These are phyloP conservation scores for Variabilichromis moorii DNA, from an alignment of 2,113 vertebrate genomes.

Conservation along the genomic window DNA sequence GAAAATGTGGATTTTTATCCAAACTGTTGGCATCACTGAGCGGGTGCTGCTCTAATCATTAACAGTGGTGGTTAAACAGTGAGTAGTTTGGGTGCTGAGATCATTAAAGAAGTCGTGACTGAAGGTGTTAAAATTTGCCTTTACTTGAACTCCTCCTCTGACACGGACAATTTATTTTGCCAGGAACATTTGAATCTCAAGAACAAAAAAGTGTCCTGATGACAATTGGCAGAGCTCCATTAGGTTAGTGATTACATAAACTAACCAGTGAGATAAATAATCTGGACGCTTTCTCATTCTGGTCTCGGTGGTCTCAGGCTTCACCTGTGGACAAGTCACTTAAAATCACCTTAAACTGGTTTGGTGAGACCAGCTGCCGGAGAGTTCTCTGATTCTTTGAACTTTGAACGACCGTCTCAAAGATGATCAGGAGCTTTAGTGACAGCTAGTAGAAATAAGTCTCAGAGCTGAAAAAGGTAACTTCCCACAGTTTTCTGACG, in stretches of 20 bases:
- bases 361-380: background rate
- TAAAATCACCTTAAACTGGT: background rate
- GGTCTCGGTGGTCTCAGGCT: background rate
- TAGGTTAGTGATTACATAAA: background rate
- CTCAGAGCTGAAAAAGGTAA: background rate
- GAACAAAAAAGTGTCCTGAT: background rate
- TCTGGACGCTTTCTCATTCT: background rate
- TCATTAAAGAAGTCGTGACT: background rate
- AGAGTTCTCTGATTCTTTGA: background rate
- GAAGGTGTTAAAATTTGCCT: fast-evolving
- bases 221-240: background rate
- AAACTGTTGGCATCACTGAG: background rate
- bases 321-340: background rate
- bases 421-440: fast-evolving
- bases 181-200: background rate
- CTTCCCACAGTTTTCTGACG: background rate
- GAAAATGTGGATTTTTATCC: background rate
- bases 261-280: background rate
- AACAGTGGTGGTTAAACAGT: background rate
- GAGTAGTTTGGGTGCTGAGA: too few relatives aligned
- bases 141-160: background rate
- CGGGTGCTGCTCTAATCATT: background rate
- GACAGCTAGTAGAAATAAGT: fast-evolving
- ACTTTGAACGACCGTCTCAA: fast-evolving
- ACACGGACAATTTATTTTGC: background rate